These are phyloP conservation scores for Myiagra hebetior DNA, from an alignment of 2,113 vertebrate species.

Conservation along the genomic window DNA sequence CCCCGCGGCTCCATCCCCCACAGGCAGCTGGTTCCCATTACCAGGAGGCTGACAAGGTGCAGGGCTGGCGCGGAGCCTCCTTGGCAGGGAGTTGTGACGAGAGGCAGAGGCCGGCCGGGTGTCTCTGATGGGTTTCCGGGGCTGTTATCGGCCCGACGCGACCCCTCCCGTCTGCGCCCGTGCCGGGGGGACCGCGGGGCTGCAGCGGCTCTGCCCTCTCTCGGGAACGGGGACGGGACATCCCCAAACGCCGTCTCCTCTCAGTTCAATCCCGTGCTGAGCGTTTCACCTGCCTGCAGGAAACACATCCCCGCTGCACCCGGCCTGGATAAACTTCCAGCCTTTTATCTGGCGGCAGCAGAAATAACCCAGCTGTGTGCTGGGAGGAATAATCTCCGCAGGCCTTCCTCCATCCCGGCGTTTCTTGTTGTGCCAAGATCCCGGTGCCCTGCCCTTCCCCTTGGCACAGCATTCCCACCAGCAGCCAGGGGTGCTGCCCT, in stretches of 20 bases:
- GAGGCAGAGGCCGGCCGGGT: slow-evolving; percentile 68
- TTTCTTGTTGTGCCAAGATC: background rate
- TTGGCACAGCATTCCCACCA: background rate
- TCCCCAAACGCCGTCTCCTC: fast-evolving
- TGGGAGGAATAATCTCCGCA: background rate
- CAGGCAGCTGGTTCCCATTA: slow-evolving; percentile 73
- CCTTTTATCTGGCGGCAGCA: background rate
- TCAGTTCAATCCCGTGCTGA: fast-evolving
- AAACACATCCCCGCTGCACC: background rate
- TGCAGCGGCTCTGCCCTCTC: background rate
- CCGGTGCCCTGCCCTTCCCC: background rate
- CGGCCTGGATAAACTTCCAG: background rate
- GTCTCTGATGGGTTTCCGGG: slow-evolving; percentile 73
- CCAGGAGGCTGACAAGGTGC: slow-evolving; percentile 70
- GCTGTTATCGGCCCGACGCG: slow-evolving; percentile 53
- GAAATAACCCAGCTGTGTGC: background rate
- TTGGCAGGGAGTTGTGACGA: slow-evolving; percentile 75
- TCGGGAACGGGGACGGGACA: background rate
- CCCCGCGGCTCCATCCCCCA: background rate
- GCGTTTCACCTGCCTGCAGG: background rate
- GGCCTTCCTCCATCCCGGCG: background rate
- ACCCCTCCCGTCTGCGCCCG: background rate
- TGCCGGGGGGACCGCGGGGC: background rate
- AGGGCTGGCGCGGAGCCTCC: slow-evolving; percentile 60
- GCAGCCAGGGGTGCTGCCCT: fast-evolving